Base-by-base conservation (phyloP, 2,797 vertebrate genomes). In the Siniperca scherzeri region DNA sequence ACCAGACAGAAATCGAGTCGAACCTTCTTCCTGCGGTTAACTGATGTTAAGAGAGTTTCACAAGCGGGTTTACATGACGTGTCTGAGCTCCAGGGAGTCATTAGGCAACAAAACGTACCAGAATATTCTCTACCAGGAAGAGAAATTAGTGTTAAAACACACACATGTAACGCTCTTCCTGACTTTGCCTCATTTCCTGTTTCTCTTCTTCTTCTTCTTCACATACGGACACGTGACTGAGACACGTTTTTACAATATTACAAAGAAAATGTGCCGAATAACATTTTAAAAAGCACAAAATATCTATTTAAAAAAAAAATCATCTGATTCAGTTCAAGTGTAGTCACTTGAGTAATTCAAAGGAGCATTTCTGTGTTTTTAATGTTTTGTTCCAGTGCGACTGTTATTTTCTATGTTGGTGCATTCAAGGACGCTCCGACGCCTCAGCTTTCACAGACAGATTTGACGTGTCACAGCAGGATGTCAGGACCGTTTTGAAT, bases 181-280 rank as follows among this genome's bases (percentile, higher is more conserved):
- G 38, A 13, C 10, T 22, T 6, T 12, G 61, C 42, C 40, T 38
- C 71, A 14, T 27, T 74, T 74, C 71, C 71, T 74, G 71, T 64
- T 66, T 68, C 46, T 68, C 46, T 7, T 48, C 46, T 42, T 42
- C 40, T 25, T 61, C 33, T 61, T 65, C 44, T 62, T 38, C 30
- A 30, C 17, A 21, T 22, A 5, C 71, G 9, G 38, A 30, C 52
- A 30, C 1, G 3, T 11, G 67, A 40, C 55, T n/a, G 21, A 48
- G 13, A 44, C 16, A 4, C 3, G 14, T 36, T 22, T 2, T 38
- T 38, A 22, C 17, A 19, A 21, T 21, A 21, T 33, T 5, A 60
- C 17, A 46, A 46, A 14, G 44, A 46, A 14, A 46, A 46, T 46
- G 44, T 46, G 44, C 14, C 4, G 14, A 14, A 46, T 1, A 16